These are phyloP conservation scores for Hoplodrina blanda DNA, from an alignment of 2,888 invertebrate genomes.

Conservation along the genomic window DNA sequence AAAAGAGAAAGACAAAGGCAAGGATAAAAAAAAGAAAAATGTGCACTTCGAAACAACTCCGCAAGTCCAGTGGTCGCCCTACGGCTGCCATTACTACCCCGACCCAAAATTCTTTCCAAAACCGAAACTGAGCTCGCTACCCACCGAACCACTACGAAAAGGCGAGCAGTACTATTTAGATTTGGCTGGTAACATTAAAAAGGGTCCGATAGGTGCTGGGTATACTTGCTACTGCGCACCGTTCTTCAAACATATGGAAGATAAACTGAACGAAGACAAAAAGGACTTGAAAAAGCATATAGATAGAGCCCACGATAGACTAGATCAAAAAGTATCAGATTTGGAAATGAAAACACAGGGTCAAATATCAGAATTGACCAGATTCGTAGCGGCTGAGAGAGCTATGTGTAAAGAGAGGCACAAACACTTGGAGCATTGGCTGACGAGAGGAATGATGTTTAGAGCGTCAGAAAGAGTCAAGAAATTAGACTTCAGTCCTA, in stretches of 20 bases:
- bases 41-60: constrained; percentile 89
- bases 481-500: constrained; percentile 87
- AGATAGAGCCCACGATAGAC: constrained; percentile 94
- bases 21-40: constrained; percentile 87
- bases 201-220: constrained; percentile 98
- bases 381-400: constrained; percentile 92
- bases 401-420: constrained; percentile 92
- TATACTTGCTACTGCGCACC: constrained; percentile 98
- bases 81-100: constrained; percentile 97
- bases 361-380: constrained; percentile 93
- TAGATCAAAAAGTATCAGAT: constrained; percentile 95
- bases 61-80: constrained; percentile 95
- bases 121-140: constrained; percentile 96
- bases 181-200: constrained; percentile 98
- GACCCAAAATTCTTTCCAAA: constrained; percentile 96
- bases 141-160: constrained; percentile 95
- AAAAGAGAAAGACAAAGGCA: constrained; percentile 83
- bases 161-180: constrained; percentile 99
- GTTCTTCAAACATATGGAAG: constrained; percentile 96
- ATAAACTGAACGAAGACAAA: constrained; percentile 95
- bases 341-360: constrained; percentile 94
- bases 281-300: constrained; percentile 95
- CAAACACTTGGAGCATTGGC: constrained; percentile 93
- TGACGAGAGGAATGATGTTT: constrained; percentile 92
- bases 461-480: constrained; percentile 89